Percentiles rank a stretch among this genome's conserved stretches.
Evolutionary conservation across 1,140 invertebrate species (phyloP).

Genomic region (Drosophila setifemur): DNA sequence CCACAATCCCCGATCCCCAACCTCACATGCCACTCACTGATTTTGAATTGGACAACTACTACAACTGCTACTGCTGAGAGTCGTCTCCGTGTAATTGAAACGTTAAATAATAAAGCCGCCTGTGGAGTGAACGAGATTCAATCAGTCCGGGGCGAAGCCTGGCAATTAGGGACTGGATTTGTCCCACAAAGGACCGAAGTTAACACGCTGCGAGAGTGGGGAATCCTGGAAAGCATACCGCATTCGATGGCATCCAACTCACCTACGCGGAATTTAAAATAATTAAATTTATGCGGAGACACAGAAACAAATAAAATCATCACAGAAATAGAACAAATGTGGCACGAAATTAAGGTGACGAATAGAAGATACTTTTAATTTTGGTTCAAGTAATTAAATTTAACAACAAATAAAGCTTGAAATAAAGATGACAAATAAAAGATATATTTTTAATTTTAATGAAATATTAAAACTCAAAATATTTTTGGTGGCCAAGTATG

Average conservation of each 20-base stretch:
- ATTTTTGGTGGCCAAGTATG: background rate
- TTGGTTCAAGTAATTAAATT: background rate
- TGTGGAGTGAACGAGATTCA: slow-evolving; percentile 70
- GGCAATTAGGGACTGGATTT: slow-evolving; percentile 59
- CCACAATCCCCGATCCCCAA: background rate
- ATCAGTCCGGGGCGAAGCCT: slow-evolving; percentile 63
- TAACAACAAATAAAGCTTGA: background rate
- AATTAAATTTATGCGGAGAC: slow-evolving; percentile 68
- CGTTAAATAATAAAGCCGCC: slow-evolving; percentile 75
- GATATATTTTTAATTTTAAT: too few species aligned
- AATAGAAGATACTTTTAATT: background rate
- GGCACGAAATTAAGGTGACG: background rate
- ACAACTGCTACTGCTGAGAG: too few species aligned
- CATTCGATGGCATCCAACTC: background rate
- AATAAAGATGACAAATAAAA: background rate
- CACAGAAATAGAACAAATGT: background rate
- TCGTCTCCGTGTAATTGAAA: slow-evolving; percentile 67
- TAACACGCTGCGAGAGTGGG: background rate
- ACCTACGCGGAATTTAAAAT: slow-evolving; percentile 48
- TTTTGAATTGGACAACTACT: slow-evolving; percentile 40
- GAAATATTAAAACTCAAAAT: background rate
- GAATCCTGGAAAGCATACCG: background rate
- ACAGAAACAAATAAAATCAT: slow-evolving; percentile 15
- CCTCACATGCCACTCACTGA: slow-evolving; percentile 40
- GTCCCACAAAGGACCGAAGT: slow-evolving; percentile 38